These are phyloP conservation scores for Tauraco hartlaubi DNA, from an alignment of 2,797 vertebrate species.

Conservation along the genomic window DNA sequence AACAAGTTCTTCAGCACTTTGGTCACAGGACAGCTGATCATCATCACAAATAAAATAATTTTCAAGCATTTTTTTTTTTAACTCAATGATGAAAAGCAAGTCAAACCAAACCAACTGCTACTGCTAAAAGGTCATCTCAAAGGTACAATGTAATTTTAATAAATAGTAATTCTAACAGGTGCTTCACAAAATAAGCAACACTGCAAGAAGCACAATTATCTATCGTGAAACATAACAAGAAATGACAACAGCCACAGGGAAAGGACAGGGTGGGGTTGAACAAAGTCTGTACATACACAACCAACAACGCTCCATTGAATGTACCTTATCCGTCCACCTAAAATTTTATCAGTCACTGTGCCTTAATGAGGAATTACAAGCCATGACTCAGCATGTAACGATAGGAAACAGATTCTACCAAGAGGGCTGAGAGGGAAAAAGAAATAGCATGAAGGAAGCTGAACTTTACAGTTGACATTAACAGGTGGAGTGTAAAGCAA, in stretches of 20 bases:
- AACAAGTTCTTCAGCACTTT: constrained; percentile 25
- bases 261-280: neutral
- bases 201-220: neutral
- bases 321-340: neutral
- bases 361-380: neutral
- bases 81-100: neutral
- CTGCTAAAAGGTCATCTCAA: neutral
- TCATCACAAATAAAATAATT: neutral
- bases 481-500: neutral
- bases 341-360: neutral
- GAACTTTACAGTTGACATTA: neutral
- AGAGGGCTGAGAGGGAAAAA: neutral
- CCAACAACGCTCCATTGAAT: neutral
- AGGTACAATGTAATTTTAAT: neutral
- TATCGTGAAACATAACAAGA: neutral
- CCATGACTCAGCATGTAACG: neutral
- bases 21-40: neutral
- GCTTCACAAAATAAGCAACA: neutral
- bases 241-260: neutral
- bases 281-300: neutral
- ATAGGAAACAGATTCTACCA: neutral
- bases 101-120: neutral
- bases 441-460: neutral
- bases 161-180: neutral
- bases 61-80: neutral